These are phyloP conservation scores for Eupithecia tripunctaria DNA, from an alignment of 2,888 invertebrate genomes.

Conservation along the genomic window DNA sequence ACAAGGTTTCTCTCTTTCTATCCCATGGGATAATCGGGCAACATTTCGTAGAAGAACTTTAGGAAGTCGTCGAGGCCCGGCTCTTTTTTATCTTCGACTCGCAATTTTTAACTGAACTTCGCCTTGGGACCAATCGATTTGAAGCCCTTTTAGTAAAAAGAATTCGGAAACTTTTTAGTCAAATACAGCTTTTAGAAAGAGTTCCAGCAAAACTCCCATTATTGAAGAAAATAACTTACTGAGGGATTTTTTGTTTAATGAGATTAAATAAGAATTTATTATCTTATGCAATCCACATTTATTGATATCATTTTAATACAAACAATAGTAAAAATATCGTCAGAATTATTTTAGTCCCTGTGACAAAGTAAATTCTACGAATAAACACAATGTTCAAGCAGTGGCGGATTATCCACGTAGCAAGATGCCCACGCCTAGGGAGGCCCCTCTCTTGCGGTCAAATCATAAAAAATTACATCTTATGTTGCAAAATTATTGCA, in stretches of 20 bases:
- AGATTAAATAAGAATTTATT: background rate
- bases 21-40: conserved; percentile 53
- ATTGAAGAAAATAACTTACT: background rate
- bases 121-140: conserved; percentile 58
- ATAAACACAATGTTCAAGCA: too few species aligned
- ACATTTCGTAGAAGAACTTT: conserved; percentile 53
- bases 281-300: background rate
- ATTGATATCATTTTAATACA: background rate
- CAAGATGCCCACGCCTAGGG: too few species aligned
- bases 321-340: too few species aligned
- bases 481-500: too few species aligned
- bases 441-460: too few species aligned
- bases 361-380: too few species aligned
- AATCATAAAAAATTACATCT: too few species aligned
- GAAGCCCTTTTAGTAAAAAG: conserved; percentile 53
- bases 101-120: conserved; percentile 64
- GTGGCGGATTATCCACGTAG: too few species aligned
- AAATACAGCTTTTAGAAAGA: background rate
- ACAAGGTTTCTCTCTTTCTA: conserved; percentile 46
- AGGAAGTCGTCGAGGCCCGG: conserved; percentile 50
- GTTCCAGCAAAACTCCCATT: background rate
- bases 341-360: too few species aligned
- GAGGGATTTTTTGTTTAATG: background rate
- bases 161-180: conserved; percentile 8
- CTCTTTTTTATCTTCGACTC: conserved; percentile 66